Percentiles rank a stretch among this genome's conserved stretches.
phyloP scores from a whole-genome alignment of 2,888 invertebrate species.

The Crepidodera aurea region DNA sequence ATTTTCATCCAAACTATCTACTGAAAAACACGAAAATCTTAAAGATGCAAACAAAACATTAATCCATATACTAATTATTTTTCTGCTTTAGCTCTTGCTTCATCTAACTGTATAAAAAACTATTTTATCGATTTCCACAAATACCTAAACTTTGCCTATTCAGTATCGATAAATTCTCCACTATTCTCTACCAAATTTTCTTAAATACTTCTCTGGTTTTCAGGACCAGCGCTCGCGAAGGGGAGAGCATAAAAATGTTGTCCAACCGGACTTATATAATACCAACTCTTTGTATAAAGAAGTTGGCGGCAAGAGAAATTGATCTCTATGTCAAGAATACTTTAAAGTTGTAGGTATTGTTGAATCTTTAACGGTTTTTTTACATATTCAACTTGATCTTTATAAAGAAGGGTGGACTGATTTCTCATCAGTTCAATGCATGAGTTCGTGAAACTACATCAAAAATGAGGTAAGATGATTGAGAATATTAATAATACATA shows the following conservation, averaged over 20 bases:
- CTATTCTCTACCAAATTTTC: too few species aligned
- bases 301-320: constrained; percentile 22
- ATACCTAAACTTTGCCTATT: too few species aligned
- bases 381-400: neutral
- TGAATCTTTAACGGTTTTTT: constrained; percentile 26
- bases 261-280: constrained; percentile 26
- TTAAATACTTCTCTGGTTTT: neutral
- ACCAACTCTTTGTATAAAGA: constrained; percentile 27
- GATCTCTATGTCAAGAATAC: constrained; percentile 31
- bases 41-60: too few species aligned
- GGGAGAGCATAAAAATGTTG: constrained; percentile 23
- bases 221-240: neutral
- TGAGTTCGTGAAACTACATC: constrained; percentile 11
- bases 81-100: too few species aligned
- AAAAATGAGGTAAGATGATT: neutral
- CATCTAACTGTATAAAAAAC: too few species aligned
- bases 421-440: neutral
- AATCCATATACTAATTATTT: too few species aligned
- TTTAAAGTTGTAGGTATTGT: constrained; percentile 30
- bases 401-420: constrained; percentile 6
- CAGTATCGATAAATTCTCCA: too few species aligned
- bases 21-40: too few species aligned
- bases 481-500: too few species aligned
- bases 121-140: too few species aligned
- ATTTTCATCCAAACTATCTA: too few species aligned